phyloP scores from a whole-genome alignment of 2,797 vertebrate genomes.

The Pteronotus mesoamericanus region DNA sequence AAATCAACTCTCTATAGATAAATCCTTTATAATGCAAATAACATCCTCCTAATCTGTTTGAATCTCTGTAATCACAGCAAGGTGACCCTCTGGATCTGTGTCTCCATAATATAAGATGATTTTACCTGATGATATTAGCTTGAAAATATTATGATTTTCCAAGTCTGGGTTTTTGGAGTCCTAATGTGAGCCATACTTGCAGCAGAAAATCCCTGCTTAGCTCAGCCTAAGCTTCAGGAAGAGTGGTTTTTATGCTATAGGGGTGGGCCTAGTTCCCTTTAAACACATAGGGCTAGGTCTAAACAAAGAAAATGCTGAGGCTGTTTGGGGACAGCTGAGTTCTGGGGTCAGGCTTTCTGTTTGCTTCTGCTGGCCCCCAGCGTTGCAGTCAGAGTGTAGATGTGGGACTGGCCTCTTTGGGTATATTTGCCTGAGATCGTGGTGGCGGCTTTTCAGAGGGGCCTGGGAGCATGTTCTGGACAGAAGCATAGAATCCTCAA shows the following conservation, averaged over 20 bases:
- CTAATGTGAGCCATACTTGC: background rate
- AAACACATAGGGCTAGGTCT: background rate
- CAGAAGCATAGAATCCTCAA: background rate
- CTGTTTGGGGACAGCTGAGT: background rate
- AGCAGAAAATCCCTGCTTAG: background rate
- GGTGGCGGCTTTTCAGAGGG: background rate
- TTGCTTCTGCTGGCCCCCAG: background rate
- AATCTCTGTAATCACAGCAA: background rate
- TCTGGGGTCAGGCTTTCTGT: background rate
- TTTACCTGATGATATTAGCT: background rate
- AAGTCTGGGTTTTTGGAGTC: background rate
- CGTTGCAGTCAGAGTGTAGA: background rate
- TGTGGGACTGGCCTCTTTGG: background rate
- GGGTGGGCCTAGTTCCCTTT: background rate
- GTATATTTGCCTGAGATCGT: background rate
- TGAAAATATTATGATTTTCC: background rate
- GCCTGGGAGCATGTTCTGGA: background rate
- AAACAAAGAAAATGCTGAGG: background rate
- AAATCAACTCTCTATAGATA: constrained; percentile 14
- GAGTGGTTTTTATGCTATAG: background rate
- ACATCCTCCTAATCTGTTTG: background rate
- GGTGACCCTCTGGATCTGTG: background rate
- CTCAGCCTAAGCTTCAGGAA: background rate
- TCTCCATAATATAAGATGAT: background rate
- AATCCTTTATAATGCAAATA: background rate